phyloP scores from a whole-genome alignment of 2,113 vertebrate genomes.

The Brachyistius frenatus region DNA sequence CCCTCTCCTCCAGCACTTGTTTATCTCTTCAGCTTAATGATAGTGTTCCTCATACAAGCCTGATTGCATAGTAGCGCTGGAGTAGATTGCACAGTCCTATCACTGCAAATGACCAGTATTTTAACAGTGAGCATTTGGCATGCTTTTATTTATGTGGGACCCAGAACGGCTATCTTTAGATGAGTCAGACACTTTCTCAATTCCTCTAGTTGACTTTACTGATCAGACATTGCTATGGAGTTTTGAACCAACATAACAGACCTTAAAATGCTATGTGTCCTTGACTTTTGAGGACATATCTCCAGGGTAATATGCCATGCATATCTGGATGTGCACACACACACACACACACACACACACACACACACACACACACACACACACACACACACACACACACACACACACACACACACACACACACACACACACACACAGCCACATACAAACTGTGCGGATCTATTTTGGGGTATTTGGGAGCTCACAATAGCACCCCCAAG shows the following conservation, averaged over 20 bases:
- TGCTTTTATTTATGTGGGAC: constrained; percentile 69
- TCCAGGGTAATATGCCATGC: constrained; percentile 39
- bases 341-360: too few relatives aligned
- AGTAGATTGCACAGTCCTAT: constrained; percentile 69
- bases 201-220: constrained; percentile 52
- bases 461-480: constrained; percentile 63
- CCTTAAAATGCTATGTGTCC: constrained; percentile 10
- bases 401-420: too few relatives aligned
- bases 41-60: constrained; percentile 62
- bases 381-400: neutral
- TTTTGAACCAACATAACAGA: constrained; percentile 1
- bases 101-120: constrained; percentile 74
- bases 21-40: constrained; percentile 79
- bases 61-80: constrained; percentile 73
- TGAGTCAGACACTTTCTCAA: constrained; percentile 77
- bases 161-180: constrained; percentile 71
- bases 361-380: too few relatives aligned
- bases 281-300: constrained; percentile 32
- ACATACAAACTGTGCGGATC: constrained; percentile 19
- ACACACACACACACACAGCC: neutral
- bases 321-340: constrained; percentile 24
- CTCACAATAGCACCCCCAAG: constrained; percentile 66
- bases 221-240: constrained; percentile 46
- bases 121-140: constrained; percentile 65
- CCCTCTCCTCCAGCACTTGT: constrained; percentile 68